Evolutionary conservation across 1,140 invertebrate genomes (phyloP), one percentile per base, ranked within the genome.

Genomic region (Saccostrea glomerata): DNA sequence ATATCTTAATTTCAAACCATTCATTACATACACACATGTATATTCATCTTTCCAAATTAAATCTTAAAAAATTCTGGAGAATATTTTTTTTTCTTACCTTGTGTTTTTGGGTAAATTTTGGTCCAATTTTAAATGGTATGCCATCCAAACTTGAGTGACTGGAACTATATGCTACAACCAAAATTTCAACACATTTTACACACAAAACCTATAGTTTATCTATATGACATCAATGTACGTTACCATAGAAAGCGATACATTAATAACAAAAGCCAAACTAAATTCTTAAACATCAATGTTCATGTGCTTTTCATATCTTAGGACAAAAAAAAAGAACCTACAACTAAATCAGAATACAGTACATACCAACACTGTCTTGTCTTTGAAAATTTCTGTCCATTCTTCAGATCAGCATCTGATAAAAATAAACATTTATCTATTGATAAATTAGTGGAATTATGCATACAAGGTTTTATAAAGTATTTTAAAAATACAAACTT

Each of bases 21-120:
- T 9, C 47, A 47, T 47, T 47, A 47, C 5, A 47, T 47, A 47
- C 47, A 47, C 30, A 36, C 30, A 36, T 36, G 2, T 47, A 47
- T 7, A 47, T 47, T 47, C 9, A 47, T 47, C 47, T 47, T 47
- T 47, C 9, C 47, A 6, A 6, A n/a, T n/a, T n/a, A n/a, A 47
- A 47, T 47, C 47, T 47, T 47, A 6, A 47, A 47, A 47, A 47
- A 7, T 47, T 63, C 58, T 63, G 17, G n/a, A 20, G 17, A n/a
- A 63, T 20, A 63, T 47, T 20, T 20, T 20, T 63, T 20, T 77
- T 15, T 25, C 9, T 36, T 77, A 77, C 70, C 70, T 77, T 77
- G 70, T 77, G 70, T 30, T 77, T 77, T 15, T 77, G 70, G 12
- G 70, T 77, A 77, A 77, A 77, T 36, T 36, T 77, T 77, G 70